Conservation (phyloP, 2,888 invertebrate species). For the Cistogaster globosa region DNA sequence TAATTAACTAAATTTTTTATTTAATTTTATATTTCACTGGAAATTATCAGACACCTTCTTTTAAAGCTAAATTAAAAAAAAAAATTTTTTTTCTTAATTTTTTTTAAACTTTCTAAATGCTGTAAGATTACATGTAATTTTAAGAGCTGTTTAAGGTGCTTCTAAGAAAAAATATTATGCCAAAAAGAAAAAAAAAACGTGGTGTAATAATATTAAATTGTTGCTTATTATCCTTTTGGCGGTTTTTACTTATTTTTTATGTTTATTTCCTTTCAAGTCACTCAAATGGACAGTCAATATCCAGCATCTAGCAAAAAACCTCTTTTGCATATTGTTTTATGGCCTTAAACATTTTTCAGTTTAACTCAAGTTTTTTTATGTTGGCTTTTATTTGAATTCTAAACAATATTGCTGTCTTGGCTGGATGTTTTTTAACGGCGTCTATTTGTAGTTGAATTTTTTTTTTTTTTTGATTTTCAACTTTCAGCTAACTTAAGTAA, state of each 20-base stretch:
- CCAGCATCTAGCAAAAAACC: conserved; percentile 49
- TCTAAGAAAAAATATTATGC: too few species aligned
- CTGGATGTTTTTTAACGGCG: conserved; percentile 60
- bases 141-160: too few species aligned
- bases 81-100: too few species aligned
- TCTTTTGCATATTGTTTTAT: conserved; percentile 67
- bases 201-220: conserved; percentile 83
- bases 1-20: too few species aligned
- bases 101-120: too few species aligned
- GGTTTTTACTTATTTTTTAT: conserved; percentile 73
- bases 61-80: too few species aligned
- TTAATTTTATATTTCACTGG: too few species aligned
- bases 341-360: conserved; percentile 63
- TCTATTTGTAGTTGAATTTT: conserved; percentile 59
- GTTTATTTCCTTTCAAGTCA: conserved; percentile 51
- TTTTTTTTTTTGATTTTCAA: background rate
- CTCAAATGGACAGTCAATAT: conserved; percentile 51
- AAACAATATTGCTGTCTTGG: conserved; percentile 52
- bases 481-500: conserved; percentile 10
- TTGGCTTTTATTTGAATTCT: conserved; percentile 39
- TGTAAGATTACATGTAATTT: too few species aligned
- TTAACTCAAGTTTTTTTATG: conserved; percentile 40
- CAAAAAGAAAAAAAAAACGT: conserved; percentile 73
- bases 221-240: conserved; percentile 83
- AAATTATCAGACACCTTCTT: too few species aligned